phyloP scores from a whole-genome alignment of 35 echinoderm and acorn worm genomes.

The Amphiura filiformis region DNA sequence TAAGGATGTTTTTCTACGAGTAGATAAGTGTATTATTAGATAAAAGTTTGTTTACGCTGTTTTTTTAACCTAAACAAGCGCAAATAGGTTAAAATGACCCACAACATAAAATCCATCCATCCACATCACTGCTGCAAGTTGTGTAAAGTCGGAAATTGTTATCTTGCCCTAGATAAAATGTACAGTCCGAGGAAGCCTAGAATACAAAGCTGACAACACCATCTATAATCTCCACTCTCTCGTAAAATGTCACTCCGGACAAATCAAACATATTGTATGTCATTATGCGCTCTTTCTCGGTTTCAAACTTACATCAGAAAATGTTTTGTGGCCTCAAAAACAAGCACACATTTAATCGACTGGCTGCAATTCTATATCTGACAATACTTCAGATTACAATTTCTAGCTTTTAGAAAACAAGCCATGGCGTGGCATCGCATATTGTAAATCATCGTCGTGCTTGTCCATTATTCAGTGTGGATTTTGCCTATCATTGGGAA shows the following conservation, averaged over 20 bases:
- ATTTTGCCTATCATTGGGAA: neutral
- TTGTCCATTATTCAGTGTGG: neutral
- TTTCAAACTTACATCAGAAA: slow-evolving; percentile 9
- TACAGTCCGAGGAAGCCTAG: neutral
- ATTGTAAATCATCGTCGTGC: neutral
- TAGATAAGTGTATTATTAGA: too few relatives aligned
- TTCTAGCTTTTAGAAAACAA: neutral
- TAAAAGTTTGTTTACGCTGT: too few relatives aligned
- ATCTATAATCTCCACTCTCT: slow-evolving; percentile 1
- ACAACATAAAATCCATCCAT: too few relatives aligned
- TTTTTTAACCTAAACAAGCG: too few relatives aligned
- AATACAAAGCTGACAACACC: neutral
- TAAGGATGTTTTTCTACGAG: too few relatives aligned
- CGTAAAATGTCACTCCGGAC: slow-evolving; percentile 6
- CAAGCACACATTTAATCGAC: slow-evolving; percentile 11
- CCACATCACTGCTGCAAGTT: too few relatives aligned
- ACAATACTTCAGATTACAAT: neutral
- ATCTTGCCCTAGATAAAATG: neutral
- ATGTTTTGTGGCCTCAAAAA: slow-evolving; percentile 8
- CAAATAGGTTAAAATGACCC: too few relatives aligned
- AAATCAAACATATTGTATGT: slow-evolving; percentile 15
- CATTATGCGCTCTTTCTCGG: neutral
- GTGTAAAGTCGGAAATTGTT: neutral
- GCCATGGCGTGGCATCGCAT: neutral
- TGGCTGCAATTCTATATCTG: neutral